phyloP scores from a whole-genome alignment of 2,888 invertebrate species.

The Drosophila borborema region DNA sequence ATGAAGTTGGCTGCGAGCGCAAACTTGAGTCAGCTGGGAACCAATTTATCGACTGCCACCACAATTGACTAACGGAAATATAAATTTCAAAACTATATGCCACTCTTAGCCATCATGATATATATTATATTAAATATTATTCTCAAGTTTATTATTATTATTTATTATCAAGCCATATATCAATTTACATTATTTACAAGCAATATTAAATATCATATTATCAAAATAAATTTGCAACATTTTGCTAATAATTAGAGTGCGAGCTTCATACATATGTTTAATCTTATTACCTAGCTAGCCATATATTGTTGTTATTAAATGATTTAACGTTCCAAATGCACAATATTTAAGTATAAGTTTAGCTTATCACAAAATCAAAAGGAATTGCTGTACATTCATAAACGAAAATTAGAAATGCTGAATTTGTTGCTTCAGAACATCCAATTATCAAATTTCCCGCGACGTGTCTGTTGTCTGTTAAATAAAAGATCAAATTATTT shows the following conservation, averaged over 20 bases:
- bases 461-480: conserved; percentile 77
- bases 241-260: conserved; percentile 62
- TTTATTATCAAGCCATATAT: conserved; percentile 70
- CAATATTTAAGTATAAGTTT: conserved; percentile 50
- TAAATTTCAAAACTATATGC: background rate
- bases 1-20: conserved; percentile 28
- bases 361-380: conserved; percentile 70
- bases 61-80: conserved; percentile 3
- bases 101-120: background rate
- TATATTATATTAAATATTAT: background rate
- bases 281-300: conserved; percentile 40
- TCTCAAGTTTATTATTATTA: conserved; percentile 13
- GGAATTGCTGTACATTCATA: conserved; percentile 58
- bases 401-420: conserved; percentile 16
- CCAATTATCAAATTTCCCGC: conserved; percentile 84
- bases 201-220: conserved; percentile 53
- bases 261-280: conserved; percentile 32
- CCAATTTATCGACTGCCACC: conserved; percentile 2
- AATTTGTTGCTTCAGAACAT: conserved; percentile 76
- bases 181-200: conserved; percentile 74
- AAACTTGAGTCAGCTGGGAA: conserved; percentile 14
- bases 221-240: conserved; percentile 61
- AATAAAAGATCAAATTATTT: conserved; percentile 30
- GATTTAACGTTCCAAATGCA: conserved; percentile 51
- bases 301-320: conserved; percentile 31